Percentiles rank a stretch among this genome's conserved stretches.
Evolutionary conservation across 2,797 vertebrate genomes (phyloP).

Genomic region (Catostomus latipinnis): DNA sequence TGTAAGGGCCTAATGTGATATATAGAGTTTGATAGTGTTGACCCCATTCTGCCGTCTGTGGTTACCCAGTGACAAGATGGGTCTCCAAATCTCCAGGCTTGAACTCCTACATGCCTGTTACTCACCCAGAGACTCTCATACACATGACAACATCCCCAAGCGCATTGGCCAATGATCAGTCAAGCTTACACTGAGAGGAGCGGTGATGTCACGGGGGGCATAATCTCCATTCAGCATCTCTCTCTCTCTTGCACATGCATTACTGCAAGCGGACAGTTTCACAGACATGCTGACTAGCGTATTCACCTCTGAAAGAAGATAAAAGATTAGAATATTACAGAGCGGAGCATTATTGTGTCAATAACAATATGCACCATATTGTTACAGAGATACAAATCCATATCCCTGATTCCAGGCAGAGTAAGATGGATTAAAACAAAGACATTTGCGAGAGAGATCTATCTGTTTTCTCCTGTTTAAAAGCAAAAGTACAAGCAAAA

Average conservation of each 20-base stretch:
- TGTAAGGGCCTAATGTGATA: constrained; percentile 54
- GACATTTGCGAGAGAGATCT: not conserved
- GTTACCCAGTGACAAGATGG: constrained; percentile 72
- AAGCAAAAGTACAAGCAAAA: not conserved
- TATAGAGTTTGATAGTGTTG: constrained; percentile 77
- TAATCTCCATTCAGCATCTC: constrained; percentile 32
- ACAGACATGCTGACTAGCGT: constrained; percentile 10
- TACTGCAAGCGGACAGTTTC: constrained; percentile 1
- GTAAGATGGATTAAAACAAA: constrained; percentile 35
- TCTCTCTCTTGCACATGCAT: not conserved
- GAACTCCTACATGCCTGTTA: constrained; percentile 42
- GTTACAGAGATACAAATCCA: constrained; percentile 13
- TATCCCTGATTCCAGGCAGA: constrained; percentile 8
- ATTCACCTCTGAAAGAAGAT: constrained; percentile 28
- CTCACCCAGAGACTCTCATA: constrained; percentile 54
- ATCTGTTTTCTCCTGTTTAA: not conserved
- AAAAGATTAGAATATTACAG: constrained; percentile 18
- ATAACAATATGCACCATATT: constrained; percentile 19
- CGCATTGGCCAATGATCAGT: constrained; percentile 33
- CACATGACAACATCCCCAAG: constrained; percentile 23
- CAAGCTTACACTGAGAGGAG: not conserved
- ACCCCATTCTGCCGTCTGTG: constrained; percentile 80
- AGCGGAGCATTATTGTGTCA: constrained; percentile 10
- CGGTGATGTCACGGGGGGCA: constrained; percentile 3
- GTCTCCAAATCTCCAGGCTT: constrained; percentile 72